A percentile compares a stretch with the other conserved stretches of the same genome.
These are phyloP conservation scores for Linyphia triangularis DNA, from an alignment of 2,888 invertebrate species.

Conservation along the genomic window DNA sequence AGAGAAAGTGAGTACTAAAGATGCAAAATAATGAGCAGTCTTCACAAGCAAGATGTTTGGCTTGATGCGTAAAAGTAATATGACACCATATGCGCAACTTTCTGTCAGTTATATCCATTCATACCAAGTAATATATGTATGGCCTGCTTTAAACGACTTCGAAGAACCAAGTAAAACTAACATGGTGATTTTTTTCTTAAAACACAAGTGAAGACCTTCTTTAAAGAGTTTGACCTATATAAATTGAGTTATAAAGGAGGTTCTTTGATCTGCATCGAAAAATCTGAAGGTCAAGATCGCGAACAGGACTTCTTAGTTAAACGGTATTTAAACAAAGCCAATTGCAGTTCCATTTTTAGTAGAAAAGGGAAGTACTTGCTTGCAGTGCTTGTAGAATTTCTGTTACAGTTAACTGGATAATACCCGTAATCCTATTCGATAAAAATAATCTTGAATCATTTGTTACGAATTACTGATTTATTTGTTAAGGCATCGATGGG, in stretches of 20 bases:
- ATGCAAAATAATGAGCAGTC: conserved; percentile 1
- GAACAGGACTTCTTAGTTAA: conserved; percentile 44
- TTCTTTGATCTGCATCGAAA: conserved; percentile 45
- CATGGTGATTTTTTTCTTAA: neutral
- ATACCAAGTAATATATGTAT: neutral
- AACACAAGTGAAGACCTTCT: neutral
- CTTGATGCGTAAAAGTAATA: neutral
- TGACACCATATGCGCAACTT: neutral
- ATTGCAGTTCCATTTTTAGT: conserved; percentile 12
- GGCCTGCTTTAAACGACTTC: neutral
- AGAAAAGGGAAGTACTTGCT: neutral
- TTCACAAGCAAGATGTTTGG: neutral
- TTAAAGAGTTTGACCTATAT: conserved; percentile 43
- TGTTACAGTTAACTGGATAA: neutral
- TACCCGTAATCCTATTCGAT: conserved; percentile 17
- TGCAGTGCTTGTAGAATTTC: neutral
- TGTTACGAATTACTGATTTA: neutral
- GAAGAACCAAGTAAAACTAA: neutral
- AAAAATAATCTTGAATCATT: conserved; percentile 7
- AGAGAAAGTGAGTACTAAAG: conserved; percentile 39
- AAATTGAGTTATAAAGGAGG: conserved; percentile 23
- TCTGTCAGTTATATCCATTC: neutral
- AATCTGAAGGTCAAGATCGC: conserved; percentile 52
- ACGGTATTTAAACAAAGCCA: conserved; percentile 44
- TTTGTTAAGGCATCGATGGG: neutral